Evolutionary conservation across 2,888 invertebrate genomes (phyloP).

Genomic region (Drosophila macrospina): DNA sequence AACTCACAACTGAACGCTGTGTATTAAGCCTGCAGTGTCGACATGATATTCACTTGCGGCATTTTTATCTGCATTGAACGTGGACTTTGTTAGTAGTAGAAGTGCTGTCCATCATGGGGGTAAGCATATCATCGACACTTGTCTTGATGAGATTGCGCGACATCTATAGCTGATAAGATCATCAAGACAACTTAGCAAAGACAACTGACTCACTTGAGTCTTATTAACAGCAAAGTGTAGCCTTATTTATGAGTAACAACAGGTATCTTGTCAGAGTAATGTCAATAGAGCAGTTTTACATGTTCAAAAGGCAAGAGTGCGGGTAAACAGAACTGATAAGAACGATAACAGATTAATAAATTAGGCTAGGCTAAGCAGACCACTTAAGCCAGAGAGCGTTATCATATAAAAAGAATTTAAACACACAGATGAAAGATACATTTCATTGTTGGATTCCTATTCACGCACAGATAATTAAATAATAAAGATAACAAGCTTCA

Average conservation of each 20-base stretch:
- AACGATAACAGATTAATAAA: conserved; percentile 7
- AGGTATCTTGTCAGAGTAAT: background rate
- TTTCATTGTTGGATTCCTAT: too few relatives aligned
- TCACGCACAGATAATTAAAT: background rate
- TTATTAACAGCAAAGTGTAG: conserved; percentile 10
- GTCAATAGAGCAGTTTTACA: conserved; percentile 1
- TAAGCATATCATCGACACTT: conserved; percentile 17
- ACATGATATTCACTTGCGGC: conserved; percentile 20
- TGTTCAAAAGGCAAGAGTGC: background rate
- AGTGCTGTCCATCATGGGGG: conserved; percentile 24
- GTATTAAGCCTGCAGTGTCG: conserved; percentile 12
- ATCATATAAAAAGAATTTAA: too few relatives aligned
- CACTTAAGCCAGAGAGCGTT: background rate
- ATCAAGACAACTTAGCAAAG: conserved; percentile 5
- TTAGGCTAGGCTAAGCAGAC: conserved; percentile 2
- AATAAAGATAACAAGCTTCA: background rate
- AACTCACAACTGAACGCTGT: conserved; percentile 7
- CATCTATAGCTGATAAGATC: conserved; percentile 38
- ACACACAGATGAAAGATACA: background rate
- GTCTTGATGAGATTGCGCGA: conserved; percentile 36
- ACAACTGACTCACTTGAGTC: conserved; percentile 26
- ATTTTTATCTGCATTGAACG: conserved; percentile 17
- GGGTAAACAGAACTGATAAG: conserved; percentile 1
- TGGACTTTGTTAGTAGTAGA: conserved; percentile 2
- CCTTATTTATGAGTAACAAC: background rate